Evolutionary conservation across 2,888 invertebrate species (phyloP).

Genomic region (Tetragnatha montana): DNA sequence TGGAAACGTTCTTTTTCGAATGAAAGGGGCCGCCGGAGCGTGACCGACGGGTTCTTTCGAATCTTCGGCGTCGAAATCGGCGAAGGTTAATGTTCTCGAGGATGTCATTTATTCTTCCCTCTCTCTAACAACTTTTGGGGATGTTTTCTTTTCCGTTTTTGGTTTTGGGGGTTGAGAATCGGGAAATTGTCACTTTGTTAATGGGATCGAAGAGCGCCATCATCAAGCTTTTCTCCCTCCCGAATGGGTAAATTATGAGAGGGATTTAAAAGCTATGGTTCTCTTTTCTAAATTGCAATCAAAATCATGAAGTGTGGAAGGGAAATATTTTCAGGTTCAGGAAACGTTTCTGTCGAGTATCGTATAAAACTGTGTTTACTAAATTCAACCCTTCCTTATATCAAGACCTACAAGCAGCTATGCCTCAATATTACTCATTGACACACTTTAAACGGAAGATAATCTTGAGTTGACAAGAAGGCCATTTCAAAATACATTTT

Average conservation of each 20-base stretch:
- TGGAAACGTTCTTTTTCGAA: neutral
- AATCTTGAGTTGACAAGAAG: constrained; percentile 30
- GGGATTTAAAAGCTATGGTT: no score
- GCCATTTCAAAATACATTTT: neutral
- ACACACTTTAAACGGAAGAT: constrained; percentile 18
- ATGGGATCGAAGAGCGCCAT: no score
- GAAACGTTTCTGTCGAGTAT: no score
- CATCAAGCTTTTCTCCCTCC: no score
- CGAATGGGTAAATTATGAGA: no score
- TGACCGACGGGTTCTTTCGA: constrained; percentile 3
- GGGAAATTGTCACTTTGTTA: neutral
- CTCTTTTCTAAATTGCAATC: no score
- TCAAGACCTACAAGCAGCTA: no score
- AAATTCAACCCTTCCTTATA: no score
- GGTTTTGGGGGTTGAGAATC: neutral
- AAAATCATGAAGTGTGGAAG: no score
- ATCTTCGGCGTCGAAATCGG: constrained; percentile 30
- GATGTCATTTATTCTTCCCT: constrained; percentile 37
- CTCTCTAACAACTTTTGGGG: constrained; percentile 4
- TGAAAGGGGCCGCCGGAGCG: neutral
- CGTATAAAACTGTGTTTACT: no score
- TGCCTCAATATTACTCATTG: no score
- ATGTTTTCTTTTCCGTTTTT: neutral
- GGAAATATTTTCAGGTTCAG: no score
- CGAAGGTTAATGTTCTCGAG: constrained; percentile 49